These are phyloP conservation scores for Aptenodytes forsteri DNA, from an alignment of 2,113 vertebrate genomes.

Conservation along the genomic window DNA sequence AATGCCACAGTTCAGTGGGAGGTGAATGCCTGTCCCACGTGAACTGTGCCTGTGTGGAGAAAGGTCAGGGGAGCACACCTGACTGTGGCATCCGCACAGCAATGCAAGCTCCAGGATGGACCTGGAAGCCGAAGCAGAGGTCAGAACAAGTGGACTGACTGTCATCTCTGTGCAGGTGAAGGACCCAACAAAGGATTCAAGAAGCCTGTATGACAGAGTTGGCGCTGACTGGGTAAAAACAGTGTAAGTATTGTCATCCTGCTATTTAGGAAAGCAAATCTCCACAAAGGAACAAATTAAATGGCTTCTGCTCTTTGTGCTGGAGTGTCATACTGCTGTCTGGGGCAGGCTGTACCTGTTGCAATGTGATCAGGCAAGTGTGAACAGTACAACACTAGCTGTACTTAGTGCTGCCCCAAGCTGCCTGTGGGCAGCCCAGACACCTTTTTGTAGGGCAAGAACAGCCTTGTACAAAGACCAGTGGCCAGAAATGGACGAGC, in stretches of 20 bases:
- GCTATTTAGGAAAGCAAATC: neutral
- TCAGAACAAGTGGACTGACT: neutral
- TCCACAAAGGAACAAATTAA: neutral
- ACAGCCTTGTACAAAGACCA: neutral
- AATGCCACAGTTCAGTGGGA: neutral
- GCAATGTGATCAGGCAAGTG: fast-evolving
- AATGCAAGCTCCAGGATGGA: neutral
- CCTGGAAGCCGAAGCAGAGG: neutral
- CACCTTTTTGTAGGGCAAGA: neutral
- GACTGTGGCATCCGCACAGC: neutral
- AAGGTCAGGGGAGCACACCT: neutral
- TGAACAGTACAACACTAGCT: neutral
- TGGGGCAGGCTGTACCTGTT: neutral
- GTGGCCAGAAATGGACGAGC: neutral
- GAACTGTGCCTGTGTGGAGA: neutral
- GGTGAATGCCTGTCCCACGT: neutral
- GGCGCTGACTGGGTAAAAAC: constrained; percentile 66
- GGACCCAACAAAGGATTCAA: neutral
- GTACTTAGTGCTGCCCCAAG: neutral
- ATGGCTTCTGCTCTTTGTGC: neutral
- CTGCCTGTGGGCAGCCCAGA: neutral
- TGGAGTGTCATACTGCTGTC: neutral
- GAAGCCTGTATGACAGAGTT: constrained; percentile 22
- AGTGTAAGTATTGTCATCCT: constrained; percentile 77
- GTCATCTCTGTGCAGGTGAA: constrained; percentile 71